A percentile compares a stretch with the other conserved stretches of the same genome.
phyloP scores from a whole-genome alignment of 2,797 vertebrate species.

The Sebastes wilsoni region DNA sequence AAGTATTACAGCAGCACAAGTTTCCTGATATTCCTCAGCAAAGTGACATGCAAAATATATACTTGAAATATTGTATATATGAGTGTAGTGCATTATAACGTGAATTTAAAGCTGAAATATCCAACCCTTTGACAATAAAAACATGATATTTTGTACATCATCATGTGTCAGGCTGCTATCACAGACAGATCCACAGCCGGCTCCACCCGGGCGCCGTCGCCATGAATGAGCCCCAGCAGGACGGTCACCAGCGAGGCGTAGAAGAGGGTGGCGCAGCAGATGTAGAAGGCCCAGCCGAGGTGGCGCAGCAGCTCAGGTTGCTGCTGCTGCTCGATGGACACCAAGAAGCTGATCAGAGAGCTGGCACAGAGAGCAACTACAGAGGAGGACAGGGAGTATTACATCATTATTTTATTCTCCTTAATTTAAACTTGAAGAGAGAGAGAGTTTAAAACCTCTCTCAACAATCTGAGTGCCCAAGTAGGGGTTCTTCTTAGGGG shows the following conservation, averaged over 20 bases:
- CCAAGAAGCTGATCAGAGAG: slow-evolving; percentile 42
- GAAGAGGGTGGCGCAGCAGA: slow-evolving; percentile 54
- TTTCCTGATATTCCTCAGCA: background rate
- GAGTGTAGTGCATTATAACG: background rate
- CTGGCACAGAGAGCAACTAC: slow-evolving; percentile 44
- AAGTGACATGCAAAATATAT: background rate
- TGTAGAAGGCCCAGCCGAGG: slow-evolving; percentile 66
- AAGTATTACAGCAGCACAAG: background rate
- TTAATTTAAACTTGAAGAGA: background rate
- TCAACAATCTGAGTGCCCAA: too few relatives aligned
- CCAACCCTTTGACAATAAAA: background rate
- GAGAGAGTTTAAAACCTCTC: too few relatives aligned
- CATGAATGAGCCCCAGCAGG: slow-evolving; percentile 24
- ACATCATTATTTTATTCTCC: background rate
- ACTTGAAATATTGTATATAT: background rate
- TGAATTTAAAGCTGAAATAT: background rate
- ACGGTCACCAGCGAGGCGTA: slow-evolving; percentile 46
- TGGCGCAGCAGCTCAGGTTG: slow-evolving; percentile 17
- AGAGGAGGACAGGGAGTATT: background rate
- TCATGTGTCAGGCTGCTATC: background rate
- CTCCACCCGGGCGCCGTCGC: background rate
- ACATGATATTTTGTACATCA: background rate
- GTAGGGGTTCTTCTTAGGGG: too few relatives aligned
- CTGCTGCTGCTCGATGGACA: slow-evolving; percentile 34
- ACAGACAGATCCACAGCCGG: slow-evolving; percentile 20